Base-by-base conservation (phyloP, 37 sponge, comb jelly and placozoan species). In the Bolinopsis microptera region DNA sequence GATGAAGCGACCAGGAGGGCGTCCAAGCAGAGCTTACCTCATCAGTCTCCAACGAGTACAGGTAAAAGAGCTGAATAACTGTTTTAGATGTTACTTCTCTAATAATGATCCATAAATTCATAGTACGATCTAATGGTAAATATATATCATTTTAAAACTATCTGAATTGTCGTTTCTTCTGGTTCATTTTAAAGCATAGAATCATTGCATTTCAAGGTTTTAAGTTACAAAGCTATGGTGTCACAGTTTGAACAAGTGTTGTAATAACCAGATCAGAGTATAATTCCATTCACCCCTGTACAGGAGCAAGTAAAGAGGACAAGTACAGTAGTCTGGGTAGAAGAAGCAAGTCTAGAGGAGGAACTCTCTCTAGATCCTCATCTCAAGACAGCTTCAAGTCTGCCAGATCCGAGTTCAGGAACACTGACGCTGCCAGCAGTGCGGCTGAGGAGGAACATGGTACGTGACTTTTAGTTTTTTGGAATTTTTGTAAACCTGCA, bases 351-450 rank as follows among this genome's bases (percentile, higher is more conserved):
- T 48, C 61, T 48, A 9, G 74, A n/a, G 74, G 74, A 26, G 74
- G 74, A 2, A 70, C 74, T 8, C 74, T 70, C 2, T 70, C 74
- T n/a, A 8, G 74, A n/a, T 70, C 74, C 74, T 70, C 74, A n/a
- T 70, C 74, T n/a, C 74, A 70, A n/a, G 74, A 70, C 74, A 70
- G 74, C 74, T 70, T 70, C 74, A 22, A 70, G 28, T 70, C 74
- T 1, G 74, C 74, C 30, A 70, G 30, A n/a, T 70, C 74, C 25
- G 74, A 26, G 74, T 70, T 22, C 3, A 70, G 74, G 21, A 8
- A 22, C 74, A 70, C 25, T 22, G 74, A 70, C 30, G 74, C 28
- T 24, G 74, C 74, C 1, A 70, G 74, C 74, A 28, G 28, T 70
- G 30, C 74, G 1, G 30, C 25, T 26, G 74, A 70, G 26, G 74